Evolutionary conservation across 1,140 invertebrate genomes (phyloP).

Genomic region (Lepidotrigona ventralis): DNA sequence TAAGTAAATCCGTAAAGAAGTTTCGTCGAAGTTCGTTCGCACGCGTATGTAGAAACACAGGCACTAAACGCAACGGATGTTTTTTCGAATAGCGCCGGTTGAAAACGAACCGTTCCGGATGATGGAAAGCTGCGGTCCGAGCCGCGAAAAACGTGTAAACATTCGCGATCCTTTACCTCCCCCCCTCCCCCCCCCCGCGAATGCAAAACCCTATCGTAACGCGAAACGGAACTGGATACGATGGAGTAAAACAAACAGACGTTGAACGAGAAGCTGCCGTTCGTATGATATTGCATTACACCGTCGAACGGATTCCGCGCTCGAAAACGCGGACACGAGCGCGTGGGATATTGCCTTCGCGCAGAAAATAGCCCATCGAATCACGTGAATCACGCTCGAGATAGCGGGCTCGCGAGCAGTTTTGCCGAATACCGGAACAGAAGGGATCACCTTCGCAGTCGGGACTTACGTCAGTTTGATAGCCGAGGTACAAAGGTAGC

Average conservation of each 20-base stretch:
- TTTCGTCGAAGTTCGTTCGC: neutral
- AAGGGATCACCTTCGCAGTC: slow-evolving; percentile 4
- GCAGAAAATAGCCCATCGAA: slow-evolving; percentile 16
- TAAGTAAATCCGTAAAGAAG: neutral
- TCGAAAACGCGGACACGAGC: neutral
- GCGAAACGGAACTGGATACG: slow-evolving; percentile 13
- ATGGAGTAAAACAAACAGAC: neutral
- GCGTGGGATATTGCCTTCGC: neutral
- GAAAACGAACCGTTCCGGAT: neutral
- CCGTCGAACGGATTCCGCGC: neutral
- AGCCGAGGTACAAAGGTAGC: slow-evolving; percentile 24
- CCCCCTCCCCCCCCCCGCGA: too few species aligned
- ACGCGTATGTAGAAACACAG: too few species aligned
- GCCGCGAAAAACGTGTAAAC: slow-evolving; percentile 12
- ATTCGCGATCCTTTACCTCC: slow-evolving; percentile 8
- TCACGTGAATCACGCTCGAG: slow-evolving; percentile 18
- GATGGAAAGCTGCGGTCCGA: neutral
- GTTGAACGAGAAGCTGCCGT: neutral
- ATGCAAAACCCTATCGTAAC: too few species aligned
- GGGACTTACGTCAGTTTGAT: slow-evolving; percentile 18
- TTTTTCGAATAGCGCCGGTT: neutral
- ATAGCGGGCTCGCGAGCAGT: neutral
- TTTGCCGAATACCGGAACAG: slow-evolving; percentile 17
- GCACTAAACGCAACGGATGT: neutral
- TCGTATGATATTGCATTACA: neutral